Conservation (phyloP, 2,888 invertebrate species). For the Willowsia nigromaculata region DNA sequence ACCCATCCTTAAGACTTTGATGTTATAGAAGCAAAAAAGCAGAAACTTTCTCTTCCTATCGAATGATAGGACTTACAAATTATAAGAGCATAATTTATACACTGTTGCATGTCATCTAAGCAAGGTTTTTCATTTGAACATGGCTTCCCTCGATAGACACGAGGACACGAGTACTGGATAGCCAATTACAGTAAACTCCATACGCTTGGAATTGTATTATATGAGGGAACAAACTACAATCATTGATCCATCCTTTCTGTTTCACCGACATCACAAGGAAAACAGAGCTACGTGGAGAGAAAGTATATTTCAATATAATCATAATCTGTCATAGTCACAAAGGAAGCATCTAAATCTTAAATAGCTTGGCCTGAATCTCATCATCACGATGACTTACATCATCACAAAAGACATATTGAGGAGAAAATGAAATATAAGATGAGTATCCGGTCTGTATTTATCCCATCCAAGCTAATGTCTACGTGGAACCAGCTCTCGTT, state of each 20-base stretch:
- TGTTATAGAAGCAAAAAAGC: too few species aligned
- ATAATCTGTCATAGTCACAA: conserved; percentile 28
- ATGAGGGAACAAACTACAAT: background rate
- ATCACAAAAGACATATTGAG: conserved; percentile 13
- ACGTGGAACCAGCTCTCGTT: background rate
- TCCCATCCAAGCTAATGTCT: background rate
- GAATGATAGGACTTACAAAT: background rate
- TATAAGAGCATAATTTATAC: background rate
- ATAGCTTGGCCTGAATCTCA: conserved; percentile 6
- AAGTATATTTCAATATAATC: conserved; percentile 4
- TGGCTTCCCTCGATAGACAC: too few species aligned
- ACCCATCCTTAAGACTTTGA: background rate
- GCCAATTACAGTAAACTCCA: background rate
- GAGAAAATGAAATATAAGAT: conserved; percentile 21
- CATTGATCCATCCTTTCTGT: background rate
- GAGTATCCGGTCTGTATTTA: background rate
- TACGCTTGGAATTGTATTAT: background rate
- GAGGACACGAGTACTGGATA: too few species aligned
- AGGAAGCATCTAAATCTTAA: conserved; percentile 15
- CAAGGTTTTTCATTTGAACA: too few species aligned
- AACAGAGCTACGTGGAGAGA: background rate
- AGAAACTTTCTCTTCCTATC: too few species aligned
- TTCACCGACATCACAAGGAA: background rate
- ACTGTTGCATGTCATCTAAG: background rate
- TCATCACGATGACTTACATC: conserved; percentile 2